Conservation (phyloP, 92 coral and sea anemone species). For the Porites evermanni region DNA sequence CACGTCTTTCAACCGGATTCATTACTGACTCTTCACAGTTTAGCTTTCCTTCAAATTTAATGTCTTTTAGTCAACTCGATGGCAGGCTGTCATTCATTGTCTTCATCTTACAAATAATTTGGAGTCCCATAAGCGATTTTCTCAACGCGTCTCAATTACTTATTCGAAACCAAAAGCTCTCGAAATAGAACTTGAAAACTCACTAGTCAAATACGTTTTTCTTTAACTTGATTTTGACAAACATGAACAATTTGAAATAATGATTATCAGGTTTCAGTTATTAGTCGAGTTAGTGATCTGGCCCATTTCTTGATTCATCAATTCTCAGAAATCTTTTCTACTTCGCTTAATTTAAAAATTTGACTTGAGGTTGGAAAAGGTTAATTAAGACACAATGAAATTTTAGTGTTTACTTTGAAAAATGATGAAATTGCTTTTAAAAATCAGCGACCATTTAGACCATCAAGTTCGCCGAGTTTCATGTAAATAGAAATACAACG, state of each 20-base stretch:
- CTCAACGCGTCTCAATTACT: neutral
- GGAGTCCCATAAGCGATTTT: neutral
- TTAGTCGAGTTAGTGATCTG: too few relatives aligned
- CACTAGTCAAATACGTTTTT: neutral
- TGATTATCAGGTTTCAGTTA: neutral
- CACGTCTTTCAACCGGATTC: neutral
- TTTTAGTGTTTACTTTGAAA: neutral
- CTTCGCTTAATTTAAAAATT: too few relatives aligned
- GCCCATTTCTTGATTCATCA: too few relatives aligned
- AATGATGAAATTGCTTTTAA: slow-evolving; percentile 3
- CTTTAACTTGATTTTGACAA: neutral
- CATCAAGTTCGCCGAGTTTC: neutral
- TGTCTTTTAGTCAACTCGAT: neutral
- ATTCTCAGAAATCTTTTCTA: too few relatives aligned
- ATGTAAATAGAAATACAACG: neutral
- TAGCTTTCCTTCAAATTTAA: neutral
- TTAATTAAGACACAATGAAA: neutral
- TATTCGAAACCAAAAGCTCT: neutral
- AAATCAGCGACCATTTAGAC: neutral
- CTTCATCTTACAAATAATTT: neutral
- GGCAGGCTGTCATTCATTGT: slow-evolving; percentile 13
- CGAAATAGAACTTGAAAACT: neutral
- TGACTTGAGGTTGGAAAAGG: neutral
- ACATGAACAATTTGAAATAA: neutral
- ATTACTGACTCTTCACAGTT: neutral